These are phyloP conservation scores for Mormyrus iriodes DNA, from an alignment of 2,113 vertebrate genomes.

Conservation along the genomic window DNA sequence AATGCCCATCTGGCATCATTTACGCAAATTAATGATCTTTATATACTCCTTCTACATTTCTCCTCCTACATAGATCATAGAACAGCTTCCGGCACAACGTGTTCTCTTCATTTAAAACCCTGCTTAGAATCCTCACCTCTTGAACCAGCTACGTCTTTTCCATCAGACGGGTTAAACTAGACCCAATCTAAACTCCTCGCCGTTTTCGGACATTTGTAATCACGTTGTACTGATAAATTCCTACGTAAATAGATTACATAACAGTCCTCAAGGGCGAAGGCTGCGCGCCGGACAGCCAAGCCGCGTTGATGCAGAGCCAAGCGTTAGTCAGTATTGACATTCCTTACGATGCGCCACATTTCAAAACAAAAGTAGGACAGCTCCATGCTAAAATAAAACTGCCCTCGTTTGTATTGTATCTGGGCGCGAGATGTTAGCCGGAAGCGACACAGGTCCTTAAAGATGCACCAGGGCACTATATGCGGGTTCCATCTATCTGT, in stretches of 20 bases:
- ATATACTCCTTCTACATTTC: neutral
- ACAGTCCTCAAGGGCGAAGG: slow-evolving; percentile 29
- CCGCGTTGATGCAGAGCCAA: neutral
- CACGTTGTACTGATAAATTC: slow-evolving; percentile 25
- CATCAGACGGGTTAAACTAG: neutral
- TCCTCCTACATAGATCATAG: neutral
- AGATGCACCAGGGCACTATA: neutral
- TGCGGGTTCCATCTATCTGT: slow-evolving; percentile 1
- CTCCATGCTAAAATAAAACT: slow-evolving; percentile 36
- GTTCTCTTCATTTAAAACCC: neutral
- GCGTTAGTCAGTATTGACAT: slow-evolving; percentile 9
- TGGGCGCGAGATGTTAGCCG: slow-evolving; percentile 14
- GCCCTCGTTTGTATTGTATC: slow-evolving; percentile 26
- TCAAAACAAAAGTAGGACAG: slow-evolving; percentile 32
- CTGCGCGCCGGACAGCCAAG: slow-evolving; percentile 7
- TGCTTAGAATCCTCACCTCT: neutral
- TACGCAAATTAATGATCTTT: neutral
- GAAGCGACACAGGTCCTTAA: slow-evolving; percentile 20
- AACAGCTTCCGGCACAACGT: neutral
- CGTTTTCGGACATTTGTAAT: slow-evolving; percentile 27
- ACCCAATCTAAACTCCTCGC: neutral
- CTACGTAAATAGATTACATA: slow-evolving; percentile 34
- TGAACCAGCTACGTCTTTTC: neutral
- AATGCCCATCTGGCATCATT: neutral
- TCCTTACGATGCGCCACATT: slow-evolving; percentile 18